Evolutionary conservation across 2,888 invertebrate genomes (phyloP).

Genomic region (Eupeodes latifasciatus): DNA sequence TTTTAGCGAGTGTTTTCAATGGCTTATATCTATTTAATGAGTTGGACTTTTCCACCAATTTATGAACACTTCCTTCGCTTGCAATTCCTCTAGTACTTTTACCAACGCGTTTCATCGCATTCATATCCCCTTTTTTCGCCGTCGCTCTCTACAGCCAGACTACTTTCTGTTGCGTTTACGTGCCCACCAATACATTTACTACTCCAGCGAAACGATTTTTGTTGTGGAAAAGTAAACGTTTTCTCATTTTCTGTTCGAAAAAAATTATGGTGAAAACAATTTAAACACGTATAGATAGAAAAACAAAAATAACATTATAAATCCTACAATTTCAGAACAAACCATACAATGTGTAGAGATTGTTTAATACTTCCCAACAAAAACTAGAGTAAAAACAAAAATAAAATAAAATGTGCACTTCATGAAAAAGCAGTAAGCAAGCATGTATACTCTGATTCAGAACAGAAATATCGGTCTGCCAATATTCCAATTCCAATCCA

Average conservation of each 20-base stretch:
- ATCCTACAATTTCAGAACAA: constrained; percentile 48
- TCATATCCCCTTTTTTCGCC: constrained; percentile 26
- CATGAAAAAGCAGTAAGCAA: constrained; percentile 58
- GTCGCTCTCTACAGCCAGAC: constrained; percentile 7
- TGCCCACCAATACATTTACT: constrained; percentile 57
- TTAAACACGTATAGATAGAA: constrained; percentile 10
- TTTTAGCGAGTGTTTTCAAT: too few species aligned
- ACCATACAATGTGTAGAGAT: constrained; percentile 48
- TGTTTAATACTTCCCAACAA: constrained; percentile 26
- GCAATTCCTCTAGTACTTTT: neutral
- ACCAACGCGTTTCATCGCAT: constrained; percentile 41
- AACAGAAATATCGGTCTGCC: constrained; percentile 55
- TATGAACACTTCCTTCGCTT: constrained; percentile 16
- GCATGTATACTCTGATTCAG: constrained; percentile 49
- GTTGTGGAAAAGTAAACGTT: constrained; percentile 65
- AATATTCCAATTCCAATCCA: constrained; percentile 53
- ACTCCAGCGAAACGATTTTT: constrained; percentile 56
- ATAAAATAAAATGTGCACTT: constrained; percentile 56
- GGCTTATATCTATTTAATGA: too few species aligned
- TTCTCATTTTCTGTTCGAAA: constrained; percentile 66
- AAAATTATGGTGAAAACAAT: constrained; percentile 63
- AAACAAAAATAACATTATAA: constrained; percentile 44
- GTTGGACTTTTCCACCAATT: neutral
- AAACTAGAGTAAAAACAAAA: constrained; percentile 34
- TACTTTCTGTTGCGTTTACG: constrained; percentile 55